Percentiles rank a stretch among this genome's conserved stretches.
phyloP scores from a whole-genome alignment of 2,888 invertebrate genomes.

The Muschampia plurimacula region DNA sequence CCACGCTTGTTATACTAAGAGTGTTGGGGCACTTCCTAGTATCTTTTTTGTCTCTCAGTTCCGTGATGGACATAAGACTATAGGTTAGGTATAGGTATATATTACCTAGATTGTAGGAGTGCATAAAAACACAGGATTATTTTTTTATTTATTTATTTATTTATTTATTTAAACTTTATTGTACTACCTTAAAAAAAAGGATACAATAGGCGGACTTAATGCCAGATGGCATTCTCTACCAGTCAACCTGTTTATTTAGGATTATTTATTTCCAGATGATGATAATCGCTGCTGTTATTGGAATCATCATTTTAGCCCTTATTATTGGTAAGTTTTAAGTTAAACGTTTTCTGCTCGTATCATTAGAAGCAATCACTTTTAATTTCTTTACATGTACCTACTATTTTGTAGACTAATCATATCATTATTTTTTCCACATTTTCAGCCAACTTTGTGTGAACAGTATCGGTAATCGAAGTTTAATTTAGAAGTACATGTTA shows the following conservation, averaged over 20 bases:
- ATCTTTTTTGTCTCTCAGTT: no score
- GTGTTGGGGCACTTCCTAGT: no score
- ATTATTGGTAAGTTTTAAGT: slow-evolving; percentile 91
- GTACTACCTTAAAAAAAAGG: no score
- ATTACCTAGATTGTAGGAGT: no score
- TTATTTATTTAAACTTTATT: no score
- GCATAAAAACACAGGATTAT: background rate
- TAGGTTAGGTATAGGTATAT: no score
- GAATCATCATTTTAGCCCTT: slow-evolving; percentile 92
- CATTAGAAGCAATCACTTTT: slow-evolving; percentile 51
- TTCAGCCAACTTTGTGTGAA: slow-evolving; percentile 85
- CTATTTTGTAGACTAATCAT: slow-evolving; percentile 73
- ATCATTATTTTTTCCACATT: slow-evolving; percentile 74
- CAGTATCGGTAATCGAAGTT: slow-evolving; percentile 80
- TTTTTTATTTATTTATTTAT: no score
- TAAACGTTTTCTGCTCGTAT: slow-evolving; percentile 34
- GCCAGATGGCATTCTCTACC: no score
- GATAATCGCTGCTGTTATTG: slow-evolving; percentile 95
- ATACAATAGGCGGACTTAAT: no score
- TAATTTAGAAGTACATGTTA: slow-evolving; percentile 73
- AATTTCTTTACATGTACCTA: slow-evolving; percentile 42
- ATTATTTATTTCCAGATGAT: slow-evolving; percentile 88
- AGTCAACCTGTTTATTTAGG: no score
- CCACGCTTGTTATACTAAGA: no score
- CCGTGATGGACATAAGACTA: no score